Evolutionary conservation across 2,888 invertebrate species (phyloP).

Genomic region (Plebejus argus): DNA sequence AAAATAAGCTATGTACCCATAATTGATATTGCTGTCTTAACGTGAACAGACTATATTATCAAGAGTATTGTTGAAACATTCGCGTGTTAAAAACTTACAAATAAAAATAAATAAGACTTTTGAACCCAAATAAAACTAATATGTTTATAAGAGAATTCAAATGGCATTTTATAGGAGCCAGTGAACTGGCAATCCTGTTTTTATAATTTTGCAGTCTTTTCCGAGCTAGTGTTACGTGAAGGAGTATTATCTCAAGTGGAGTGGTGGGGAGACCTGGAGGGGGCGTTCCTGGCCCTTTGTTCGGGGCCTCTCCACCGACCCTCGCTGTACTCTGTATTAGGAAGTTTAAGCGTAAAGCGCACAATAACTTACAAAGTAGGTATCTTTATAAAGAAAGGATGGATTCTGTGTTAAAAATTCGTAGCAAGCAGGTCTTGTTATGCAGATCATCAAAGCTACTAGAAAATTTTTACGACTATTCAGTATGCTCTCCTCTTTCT

Average conservation of each 20-base stretch:
- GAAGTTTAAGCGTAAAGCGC: conserved; percentile 32
- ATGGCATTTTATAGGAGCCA: conserved; percentile 37
- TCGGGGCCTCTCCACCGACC: conserved; percentile 44
- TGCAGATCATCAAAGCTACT: background rate
- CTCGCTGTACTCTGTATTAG: conserved; percentile 37
- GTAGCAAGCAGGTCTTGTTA: background rate
- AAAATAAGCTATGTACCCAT: too few relatives aligned
- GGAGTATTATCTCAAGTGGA: conserved; percentile 62
- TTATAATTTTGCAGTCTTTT: conserved; percentile 54
- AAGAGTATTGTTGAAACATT: background rate
- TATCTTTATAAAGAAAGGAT: background rate
- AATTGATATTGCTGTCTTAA: background rate
- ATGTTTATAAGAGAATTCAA: conserved; percentile 7
- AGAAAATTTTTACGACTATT: background rate
- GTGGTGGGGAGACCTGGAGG: conserved; percentile 64
- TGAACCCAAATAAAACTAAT: background rate
- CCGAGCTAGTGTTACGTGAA: conserved; percentile 62
- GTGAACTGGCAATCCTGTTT: conserved; percentile 46
- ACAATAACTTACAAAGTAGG: background rate
- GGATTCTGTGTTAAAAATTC: background rate
- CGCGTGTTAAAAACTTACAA: background rate
- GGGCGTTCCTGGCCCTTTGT: conserved; percentile 63
- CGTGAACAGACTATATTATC: background rate
- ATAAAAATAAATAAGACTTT: background rate
- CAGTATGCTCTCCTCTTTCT: too few relatives aligned